Evolutionary conservation across 53 echinoderm and acorn worm species (phyloP), one percentile per base, ranked within the genome.

Genomic region (Stichopus horrens): DNA sequence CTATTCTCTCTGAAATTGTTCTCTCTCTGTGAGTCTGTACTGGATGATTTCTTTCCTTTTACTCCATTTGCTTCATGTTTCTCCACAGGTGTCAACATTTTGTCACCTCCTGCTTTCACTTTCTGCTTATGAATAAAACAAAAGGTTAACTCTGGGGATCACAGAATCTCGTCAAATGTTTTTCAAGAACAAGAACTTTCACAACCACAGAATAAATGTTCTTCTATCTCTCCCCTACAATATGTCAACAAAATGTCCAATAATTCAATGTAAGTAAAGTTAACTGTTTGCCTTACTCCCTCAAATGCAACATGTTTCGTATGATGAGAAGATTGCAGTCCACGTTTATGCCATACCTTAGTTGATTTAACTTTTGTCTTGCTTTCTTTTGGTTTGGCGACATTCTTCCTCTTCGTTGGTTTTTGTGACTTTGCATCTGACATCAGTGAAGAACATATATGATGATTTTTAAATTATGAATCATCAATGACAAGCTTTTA

Each of bases 381-480:
- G 53, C 18, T 76, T 23, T 66, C 76, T 20, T 63, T 76, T 18
- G 37, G 22, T 66, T 54, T 88, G 20, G 74, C 86, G 76, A 84
- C 85, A 52, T 92, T 92, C 75, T 88, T 88, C 81, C 88, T 90
- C 86, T 88, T 90, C 7, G 77, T 57, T 5, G 89, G 92, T 67
- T 76, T 86, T 53, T 92, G 77, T 58, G 92, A 92, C 75, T 94
- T 94, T 22, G 52, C 65, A 20, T 92, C 94, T 94, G 22, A 21
- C 52, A 54, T 73, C 52, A 53, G 9, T 21, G 23, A 9, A 86
- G 83, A 77, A 60, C 19, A 66, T 23, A 5, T 23, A 77, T 23
- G 7, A 77, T 77, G 37, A 23, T 65, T 94, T 91, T 6, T 63
- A 63, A 63, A 7, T 63, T 63, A 63, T 0, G 20, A 63, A 37